These are phyloP conservation scores for Sminthurinus aureus DNA, from an alignment of 2,888 invertebrate species.

Conservation along the genomic window DNA sequence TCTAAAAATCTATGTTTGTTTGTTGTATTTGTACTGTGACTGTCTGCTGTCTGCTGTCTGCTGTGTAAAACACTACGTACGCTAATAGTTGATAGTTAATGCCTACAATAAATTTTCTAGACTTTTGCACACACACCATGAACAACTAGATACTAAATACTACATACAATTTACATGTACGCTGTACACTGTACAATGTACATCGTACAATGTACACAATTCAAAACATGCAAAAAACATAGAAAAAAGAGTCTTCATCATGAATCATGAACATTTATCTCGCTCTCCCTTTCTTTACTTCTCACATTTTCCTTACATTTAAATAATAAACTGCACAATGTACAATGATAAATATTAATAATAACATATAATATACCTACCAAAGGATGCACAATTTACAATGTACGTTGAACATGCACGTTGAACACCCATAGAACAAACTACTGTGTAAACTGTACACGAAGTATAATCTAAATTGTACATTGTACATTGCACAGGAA, in stretches of 20 bases:
- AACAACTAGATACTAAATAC: too few species aligned
- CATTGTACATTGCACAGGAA: background rate
- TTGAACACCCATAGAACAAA: too few species aligned
- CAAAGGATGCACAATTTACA: background rate
- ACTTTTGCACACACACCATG: background rate
- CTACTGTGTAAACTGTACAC: background rate
- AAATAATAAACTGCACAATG: too few species aligned
- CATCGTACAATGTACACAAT: too few species aligned
- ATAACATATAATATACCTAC: too few species aligned
- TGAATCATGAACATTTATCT: background rate
- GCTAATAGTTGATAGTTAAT: background rate
- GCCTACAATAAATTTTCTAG: conserved; percentile 7
- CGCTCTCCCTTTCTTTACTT: background rate
- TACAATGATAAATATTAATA: too few species aligned
- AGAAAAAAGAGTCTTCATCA: conserved; percentile 9
- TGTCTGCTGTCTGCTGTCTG: too few species aligned
- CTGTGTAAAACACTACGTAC: too few species aligned
- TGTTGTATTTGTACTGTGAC: too few species aligned
- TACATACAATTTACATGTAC: background rate
- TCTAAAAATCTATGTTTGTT: too few species aligned
- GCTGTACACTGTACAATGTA: too few species aligned
- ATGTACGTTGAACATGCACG: background rate
- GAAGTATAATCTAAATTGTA: background rate
- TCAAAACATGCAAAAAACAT: background rate
- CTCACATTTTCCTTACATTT: background rate